Percentiles rank a stretch among this genome's conserved stretches.
phyloP scores from a whole-genome alignment of 2,113 vertebrate genomes.

The Cyrtonyx montezumae region DNA sequence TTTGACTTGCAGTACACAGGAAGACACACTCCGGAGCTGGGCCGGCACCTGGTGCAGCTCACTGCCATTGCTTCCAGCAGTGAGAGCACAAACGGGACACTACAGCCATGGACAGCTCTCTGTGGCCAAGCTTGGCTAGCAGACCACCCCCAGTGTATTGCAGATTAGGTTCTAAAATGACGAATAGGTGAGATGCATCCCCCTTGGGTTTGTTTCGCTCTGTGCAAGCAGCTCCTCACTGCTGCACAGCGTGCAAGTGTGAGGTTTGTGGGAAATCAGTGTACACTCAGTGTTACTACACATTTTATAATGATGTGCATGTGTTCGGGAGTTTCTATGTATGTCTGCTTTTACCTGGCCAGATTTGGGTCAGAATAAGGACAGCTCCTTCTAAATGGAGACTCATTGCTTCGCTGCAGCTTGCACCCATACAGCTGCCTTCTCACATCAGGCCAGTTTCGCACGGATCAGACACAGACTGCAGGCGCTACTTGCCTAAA shows the following conservation, averaged over 20 bases:
- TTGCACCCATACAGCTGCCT: rapidly evolving
- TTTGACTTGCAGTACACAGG: not conserved
- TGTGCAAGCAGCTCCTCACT: no score
- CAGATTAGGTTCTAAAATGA: not conserved
- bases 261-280: not conserved
- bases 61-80: not conserved
- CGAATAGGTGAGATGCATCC: not conserved
- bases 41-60: not conserved
- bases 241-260: rapidly evolving
- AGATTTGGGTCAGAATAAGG: not conserved
- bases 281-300: no score
- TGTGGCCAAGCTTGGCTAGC: not conserved
- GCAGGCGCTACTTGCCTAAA: not conserved
- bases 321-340: not conserved
- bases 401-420: not conserved
- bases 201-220: not conserved
- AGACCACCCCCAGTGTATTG: not conserved
- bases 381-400: not conserved
- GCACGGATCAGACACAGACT: not conserved
- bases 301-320: rapidly evolving
- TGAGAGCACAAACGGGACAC: not conserved
- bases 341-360: rapidly evolving
- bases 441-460: not conserved
- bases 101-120: rapidly evolving
- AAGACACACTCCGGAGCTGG: not conserved